Conservation (phyloP, 2,888 invertebrate species). For the Drosophila bunnanda region DNA sequence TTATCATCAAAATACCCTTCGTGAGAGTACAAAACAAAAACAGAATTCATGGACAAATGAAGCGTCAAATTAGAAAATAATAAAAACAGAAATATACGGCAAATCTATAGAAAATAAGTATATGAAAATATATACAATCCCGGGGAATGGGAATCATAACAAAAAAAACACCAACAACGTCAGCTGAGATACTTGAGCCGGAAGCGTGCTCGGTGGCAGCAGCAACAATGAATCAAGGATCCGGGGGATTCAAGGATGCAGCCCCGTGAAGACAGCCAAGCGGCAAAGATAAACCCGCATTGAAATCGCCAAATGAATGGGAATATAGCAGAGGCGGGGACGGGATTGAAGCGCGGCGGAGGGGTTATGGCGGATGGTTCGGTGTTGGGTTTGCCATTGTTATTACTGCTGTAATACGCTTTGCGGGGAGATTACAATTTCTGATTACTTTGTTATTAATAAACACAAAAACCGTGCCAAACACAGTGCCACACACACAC, state of each 20-base stretch:
- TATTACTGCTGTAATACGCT: slow-evolving; percentile 78
- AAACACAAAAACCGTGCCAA: slow-evolving; percentile 68
- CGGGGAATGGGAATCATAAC: slow-evolving; percentile 17
- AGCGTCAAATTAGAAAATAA: slow-evolving; percentile 74
- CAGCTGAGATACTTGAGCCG: slow-evolving; percentile 65
- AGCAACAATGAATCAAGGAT: slow-evolving; percentile 64
- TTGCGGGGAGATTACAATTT: slow-evolving; percentile 76
- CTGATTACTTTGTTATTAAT: slow-evolving; percentile 80
- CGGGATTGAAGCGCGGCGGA: neutral
- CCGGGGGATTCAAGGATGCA: slow-evolving; percentile 46
- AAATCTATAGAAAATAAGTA: slow-evolving; percentile 31
- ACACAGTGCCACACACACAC: slow-evolving; percentile 34
- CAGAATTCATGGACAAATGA: slow-evolving; percentile 46
- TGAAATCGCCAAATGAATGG: slow-evolving; percentile 53
- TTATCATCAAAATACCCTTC: slow-evolving; percentile 1
- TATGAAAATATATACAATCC: slow-evolving; percentile 22
- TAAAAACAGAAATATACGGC: slow-evolving; percentile 34
- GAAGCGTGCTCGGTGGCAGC: slow-evolving; percentile 55
- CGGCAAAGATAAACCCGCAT: slow-evolving; percentile 52
- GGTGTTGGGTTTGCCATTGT: slow-evolving; percentile 68
- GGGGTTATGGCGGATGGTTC: slow-evolving; percentile 22
- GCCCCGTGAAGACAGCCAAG: slow-evolving; percentile 50
- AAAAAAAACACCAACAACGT: slow-evolving; percentile 1
- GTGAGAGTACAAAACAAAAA: slow-evolving; percentile 8
- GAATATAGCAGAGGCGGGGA: neutral